Evolutionary conservation across 2,113 vertebrate species (phyloP), one percentile per base, ranked within the genome.

Genomic region (Ifrita kowaldi): DNA sequence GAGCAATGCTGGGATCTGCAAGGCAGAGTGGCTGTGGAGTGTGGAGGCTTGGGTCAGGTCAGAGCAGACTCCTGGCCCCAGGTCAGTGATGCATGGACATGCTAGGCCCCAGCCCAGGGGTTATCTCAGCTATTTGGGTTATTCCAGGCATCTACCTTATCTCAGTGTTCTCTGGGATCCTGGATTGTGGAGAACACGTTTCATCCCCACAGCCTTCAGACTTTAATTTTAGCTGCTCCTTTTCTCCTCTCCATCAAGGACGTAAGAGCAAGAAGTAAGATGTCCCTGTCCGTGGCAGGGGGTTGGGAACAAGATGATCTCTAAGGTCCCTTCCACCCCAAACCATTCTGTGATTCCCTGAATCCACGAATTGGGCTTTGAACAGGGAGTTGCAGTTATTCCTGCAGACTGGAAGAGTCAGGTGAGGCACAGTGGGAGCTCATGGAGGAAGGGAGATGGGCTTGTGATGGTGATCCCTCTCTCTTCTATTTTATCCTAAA

Each of bases 41-140:
- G 8, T 50, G 59, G 52, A 59, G 78, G 5, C 11, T 49, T n/a
- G 76, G 52, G 28, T 65, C n/a, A 55, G 64, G 63, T 57, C 89
- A 62, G 33, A 80, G 80, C 71, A 83, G 71, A 32, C 76, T 78
- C 44, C 13, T 39, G 70, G 63, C 68, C 84, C 80, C 56, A 55
- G 44, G 46, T 55, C 39, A 39, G 52, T 89, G 90, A 94, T 81
- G 90, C 84, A 91, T 93, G 81, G 81, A 33, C 26, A 14, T 16
- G 60, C 23, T 24, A 23, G 76, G 28, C 30, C 56, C 65, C 35
- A 32, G 74, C 16, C 10, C 11, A 67, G 62, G 35, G 74, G 21
- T 97, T 97, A 95, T 95, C 94, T 97, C 35, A 52, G 60, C 44
- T 93, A 94, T 93, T 82, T 84, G 55, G 81, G 44, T 79, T 96